Evolutionary conservation across 2,113 vertebrate genomes (phyloP), one percentile per base, ranked within the genome.

Genomic region (Grammomys surdaster): DNA sequence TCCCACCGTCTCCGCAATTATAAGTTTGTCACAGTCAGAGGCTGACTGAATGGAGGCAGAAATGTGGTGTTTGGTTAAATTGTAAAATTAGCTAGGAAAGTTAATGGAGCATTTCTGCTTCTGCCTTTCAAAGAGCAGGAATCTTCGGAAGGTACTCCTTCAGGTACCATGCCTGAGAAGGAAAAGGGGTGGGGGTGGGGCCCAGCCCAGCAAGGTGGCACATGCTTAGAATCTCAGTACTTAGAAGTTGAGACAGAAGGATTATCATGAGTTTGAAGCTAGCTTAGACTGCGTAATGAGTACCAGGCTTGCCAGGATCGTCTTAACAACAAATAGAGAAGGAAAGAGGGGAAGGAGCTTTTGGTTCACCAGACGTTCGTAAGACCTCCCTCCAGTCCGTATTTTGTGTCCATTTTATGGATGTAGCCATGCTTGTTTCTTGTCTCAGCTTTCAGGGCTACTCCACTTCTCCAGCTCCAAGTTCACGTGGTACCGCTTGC

Each of bases 1-100:
- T 89, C n/a, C 33, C 69, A 67, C 60, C 26, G 11, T 51, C 54
- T 93, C 91, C 31, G 40, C 81, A 86, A 8, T 73, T 70, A 3
- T 0, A 85, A 93, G 88, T 95, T 89, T 92, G 87, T 96, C 77
- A 36, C 92, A 56, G 90, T 65, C 76, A 48, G 95, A 94, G 87
- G 76, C 95, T 73, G 96, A 95, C 95, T 67, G 86, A 91, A 20
- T 22, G 4, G 65, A 90, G 56, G 19, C 85, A 54, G 96, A 93
- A 84, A 86, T 93, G 92, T 48, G 60, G 95, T 70, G 91, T 95
- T 97, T 96, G 92, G 89, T 94, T 96, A 94, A 95, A 96, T 97
- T 97, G 96, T 98, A 98, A 98, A 98, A 98, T 96, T 93, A 94
- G 97, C 97, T 97, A 67, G 88, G 96, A 82, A 97, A 97, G 95